A percentile compares a stretch with the other conserved stretches of the same genome.
Evolutionary conservation across 2,888 invertebrate genomes (phyloP).

Genomic region (Parnassius apollo): DNA sequence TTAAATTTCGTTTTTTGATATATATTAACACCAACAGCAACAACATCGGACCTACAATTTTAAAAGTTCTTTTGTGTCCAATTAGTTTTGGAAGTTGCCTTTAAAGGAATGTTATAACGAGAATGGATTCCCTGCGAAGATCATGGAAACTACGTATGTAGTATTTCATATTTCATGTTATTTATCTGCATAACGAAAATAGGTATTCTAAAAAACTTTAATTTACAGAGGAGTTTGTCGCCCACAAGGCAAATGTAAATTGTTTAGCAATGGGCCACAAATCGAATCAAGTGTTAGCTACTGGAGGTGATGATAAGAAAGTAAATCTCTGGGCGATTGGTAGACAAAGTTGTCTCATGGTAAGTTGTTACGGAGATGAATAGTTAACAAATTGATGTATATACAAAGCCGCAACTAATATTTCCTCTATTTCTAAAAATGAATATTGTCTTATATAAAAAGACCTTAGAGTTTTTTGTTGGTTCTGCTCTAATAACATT

Average conservation of each 20-base stretch:
- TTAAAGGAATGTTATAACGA: conserved; percentile 42
- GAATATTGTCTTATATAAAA: no score
- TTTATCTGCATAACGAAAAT: conserved; percentile 18
- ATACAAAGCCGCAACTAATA: no score
- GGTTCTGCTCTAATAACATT: no score
- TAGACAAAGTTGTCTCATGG: conserved; percentile 97
- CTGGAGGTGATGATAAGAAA: conserved; percentile 98
- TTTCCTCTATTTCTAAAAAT: no score
- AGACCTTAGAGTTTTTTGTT: no score
- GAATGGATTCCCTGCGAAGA: conserved; percentile 82
- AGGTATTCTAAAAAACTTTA: neutral
- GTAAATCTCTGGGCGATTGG: conserved; percentile 98
- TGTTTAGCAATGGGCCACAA: conserved; percentile 94
- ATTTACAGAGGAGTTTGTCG: conserved; percentile 90
- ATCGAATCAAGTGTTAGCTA: conserved; percentile 94
- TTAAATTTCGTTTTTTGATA: no score
- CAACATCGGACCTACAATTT: no score
- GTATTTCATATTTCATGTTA: conserved; percentile 18
- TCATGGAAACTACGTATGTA: conserved; percentile 92
- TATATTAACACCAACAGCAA: no score
- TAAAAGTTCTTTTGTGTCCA: no score
- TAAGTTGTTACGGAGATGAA: conserved; percentile 55
- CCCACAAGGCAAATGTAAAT: conserved; percentile 93
- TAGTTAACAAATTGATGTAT: no score
- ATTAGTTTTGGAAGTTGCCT: conserved; percentile 14